phyloP scores from a whole-genome alignment of 2,797 vertebrate species.

The Arrhamphus sclerolepis region DNA sequence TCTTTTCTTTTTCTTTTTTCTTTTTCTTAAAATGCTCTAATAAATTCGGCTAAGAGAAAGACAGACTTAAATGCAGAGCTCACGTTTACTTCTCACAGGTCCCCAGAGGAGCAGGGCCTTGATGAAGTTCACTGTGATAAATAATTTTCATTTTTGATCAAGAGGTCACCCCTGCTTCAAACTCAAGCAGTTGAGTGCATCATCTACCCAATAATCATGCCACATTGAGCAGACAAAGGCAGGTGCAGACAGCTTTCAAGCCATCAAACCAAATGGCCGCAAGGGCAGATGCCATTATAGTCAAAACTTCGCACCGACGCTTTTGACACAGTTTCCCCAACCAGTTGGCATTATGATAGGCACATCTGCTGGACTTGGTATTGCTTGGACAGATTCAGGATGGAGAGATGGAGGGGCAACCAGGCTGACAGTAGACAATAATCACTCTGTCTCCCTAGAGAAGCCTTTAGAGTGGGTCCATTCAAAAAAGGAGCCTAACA shows the following conservation, averaged over 20 bases:
- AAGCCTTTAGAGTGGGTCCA: conserved; percentile 54
- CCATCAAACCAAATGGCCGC: conserved; percentile 61
- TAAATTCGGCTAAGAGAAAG: conserved; percentile 76
- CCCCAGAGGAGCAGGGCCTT: conserved; percentile 55
- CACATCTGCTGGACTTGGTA: conserved; percentile 81
- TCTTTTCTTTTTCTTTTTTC: conserved; percentile 17
- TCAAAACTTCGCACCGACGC: conserved; percentile 67
- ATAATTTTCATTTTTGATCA: conserved; percentile 59
- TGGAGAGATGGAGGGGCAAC: conserved; percentile 50
- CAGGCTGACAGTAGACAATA: conserved; percentile 60
- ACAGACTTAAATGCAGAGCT: conserved; percentile 74
- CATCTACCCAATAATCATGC: conserved; percentile 66
- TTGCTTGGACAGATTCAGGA: conserved; percentile 77
- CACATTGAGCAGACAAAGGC: conserved; percentile 71
- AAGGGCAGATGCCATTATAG: conserved; percentile 46
- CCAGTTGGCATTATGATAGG: conserved; percentile 75
- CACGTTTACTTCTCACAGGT: conserved; percentile 57
- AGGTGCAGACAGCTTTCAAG: conserved; percentile 69
- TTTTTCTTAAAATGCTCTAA: conserved; percentile 73
- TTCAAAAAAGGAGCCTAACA: conserved; percentile 49
- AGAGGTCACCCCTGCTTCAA: conserved; percentile 62
- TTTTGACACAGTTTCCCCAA: conserved; percentile 70
- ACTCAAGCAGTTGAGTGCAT: conserved; percentile 53
- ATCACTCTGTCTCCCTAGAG: conserved; percentile 56
- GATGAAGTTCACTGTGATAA: conserved; percentile 63